These are phyloP conservation scores for Drosophila peninsularis DNA, from an alignment of 2,888 invertebrate genomes.

Conservation along the genomic window DNA sequence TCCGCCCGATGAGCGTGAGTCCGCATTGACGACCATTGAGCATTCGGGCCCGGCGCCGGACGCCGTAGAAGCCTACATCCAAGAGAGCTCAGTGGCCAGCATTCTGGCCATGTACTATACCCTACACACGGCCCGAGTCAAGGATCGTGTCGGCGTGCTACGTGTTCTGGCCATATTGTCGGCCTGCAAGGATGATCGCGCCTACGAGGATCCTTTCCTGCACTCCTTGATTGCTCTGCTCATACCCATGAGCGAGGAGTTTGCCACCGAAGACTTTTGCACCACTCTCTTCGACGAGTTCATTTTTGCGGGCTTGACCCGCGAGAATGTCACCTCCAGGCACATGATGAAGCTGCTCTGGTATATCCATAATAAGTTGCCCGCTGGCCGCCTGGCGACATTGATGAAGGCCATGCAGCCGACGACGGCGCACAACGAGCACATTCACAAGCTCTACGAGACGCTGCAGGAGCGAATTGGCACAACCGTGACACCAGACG, in stretches of 20 bases:
- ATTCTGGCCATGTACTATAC: constrained; percentile 98
- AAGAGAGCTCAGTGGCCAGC: constrained; percentile 95
- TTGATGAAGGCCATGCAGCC: constrained; percentile 86
- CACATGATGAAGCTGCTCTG: constrained; percentile 95
- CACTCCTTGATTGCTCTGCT: constrained; percentile 93
- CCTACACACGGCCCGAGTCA: constrained; percentile 92
- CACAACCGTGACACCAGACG: constrained; percentile 86
- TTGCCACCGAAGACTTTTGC: constrained; percentile 96
- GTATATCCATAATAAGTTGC: constrained; percentile 93
- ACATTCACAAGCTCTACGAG: constrained; percentile 92
- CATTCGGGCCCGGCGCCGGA: constrained; percentile 97
- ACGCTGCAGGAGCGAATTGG: constrained; percentile 92
- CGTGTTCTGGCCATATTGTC: constrained; percentile 95
- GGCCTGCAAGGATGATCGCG: constrained; percentile 95
- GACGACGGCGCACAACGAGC: constrained; percentile 92
- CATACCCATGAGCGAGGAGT: constrained; percentile 95
- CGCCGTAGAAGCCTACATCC: constrained; percentile 95
- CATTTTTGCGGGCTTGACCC: constrained; percentile 94
- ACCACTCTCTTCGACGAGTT: constrained; percentile 98
- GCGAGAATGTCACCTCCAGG: constrained; percentile 94
- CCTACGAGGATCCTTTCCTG: constrained; percentile 97
- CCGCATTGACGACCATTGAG: constrained; percentile 96
- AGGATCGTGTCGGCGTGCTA: constrained; percentile 92
- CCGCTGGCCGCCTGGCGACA: constrained; percentile 86
- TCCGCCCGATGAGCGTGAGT: constrained; percentile 96